phyloP scores from a whole-genome alignment of 2,113 vertebrate genomes.

The Thunnus thynnus region DNA sequence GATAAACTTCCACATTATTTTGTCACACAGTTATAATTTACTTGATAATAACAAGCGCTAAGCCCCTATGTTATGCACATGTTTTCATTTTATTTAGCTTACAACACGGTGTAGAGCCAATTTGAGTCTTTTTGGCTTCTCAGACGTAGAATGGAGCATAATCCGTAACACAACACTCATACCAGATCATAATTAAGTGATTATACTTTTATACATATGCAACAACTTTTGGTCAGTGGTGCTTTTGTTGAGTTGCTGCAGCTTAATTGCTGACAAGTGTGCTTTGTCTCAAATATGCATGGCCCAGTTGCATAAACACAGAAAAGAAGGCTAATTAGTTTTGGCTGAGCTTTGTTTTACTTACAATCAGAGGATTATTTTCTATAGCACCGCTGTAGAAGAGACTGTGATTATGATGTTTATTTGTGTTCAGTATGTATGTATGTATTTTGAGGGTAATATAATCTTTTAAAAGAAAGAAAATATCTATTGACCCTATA shows the following conservation, averaged over 20 bases:
- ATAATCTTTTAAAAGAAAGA: not conserved
- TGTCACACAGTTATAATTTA: slow-evolving; percentile 3
- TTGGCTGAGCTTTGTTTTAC: slow-evolving; percentile 60
- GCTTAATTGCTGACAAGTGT: slow-evolving; percentile 59
- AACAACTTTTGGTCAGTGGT: not conserved
- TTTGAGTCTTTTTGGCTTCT: too few species aligned
- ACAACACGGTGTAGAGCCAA: not conserved
- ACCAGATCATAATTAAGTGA: slow-evolving; percentile 6
- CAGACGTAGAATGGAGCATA: too few species aligned
- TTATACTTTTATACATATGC: slow-evolving; percentile 9
- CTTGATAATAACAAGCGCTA: not conserved
- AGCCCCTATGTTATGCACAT: not conserved
- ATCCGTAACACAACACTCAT: slow-evolving; percentile 4
- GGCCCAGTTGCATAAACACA: slow-evolving; percentile 39
- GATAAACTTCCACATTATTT: not conserved
- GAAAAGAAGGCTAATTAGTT: slow-evolving; percentile 43
- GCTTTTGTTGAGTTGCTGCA: slow-evolving; percentile 56
- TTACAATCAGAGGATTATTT: slow-evolving; percentile 62
- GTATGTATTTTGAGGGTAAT: slow-evolving; percentile 17
- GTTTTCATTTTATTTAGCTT: slow-evolving; percentile 15
- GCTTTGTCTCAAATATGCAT: slow-evolving; percentile 41
- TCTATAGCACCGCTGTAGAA: slow-evolving; percentile 18
- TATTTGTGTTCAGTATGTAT: slow-evolving; percentile 36
- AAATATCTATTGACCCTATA: slow-evolving; percentile 11
- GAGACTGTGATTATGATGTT: slow-evolving; percentile 32